Conservation (phyloP, 2,113 vertebrate species). For the Notarius quadriscutis region DNA sequence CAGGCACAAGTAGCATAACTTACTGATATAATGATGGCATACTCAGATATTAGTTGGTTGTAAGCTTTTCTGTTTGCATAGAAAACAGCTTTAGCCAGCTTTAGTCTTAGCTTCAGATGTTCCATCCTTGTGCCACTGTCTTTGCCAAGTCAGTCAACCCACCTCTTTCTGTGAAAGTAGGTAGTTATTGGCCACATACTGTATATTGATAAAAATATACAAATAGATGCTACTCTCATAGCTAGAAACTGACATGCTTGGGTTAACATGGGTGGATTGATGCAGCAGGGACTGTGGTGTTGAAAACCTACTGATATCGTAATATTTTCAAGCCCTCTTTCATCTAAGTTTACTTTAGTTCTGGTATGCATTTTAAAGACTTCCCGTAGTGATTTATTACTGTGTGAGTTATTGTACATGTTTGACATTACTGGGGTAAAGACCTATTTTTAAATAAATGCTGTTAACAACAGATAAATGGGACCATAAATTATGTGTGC, state of each 20-base stretch:
- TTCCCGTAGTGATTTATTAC: constrained; percentile 25
- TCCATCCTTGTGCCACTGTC: background rate
- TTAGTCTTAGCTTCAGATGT: background rate
- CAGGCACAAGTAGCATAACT: background rate
- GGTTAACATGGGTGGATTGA: background rate
- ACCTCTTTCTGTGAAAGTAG: background rate
- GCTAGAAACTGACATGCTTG: background rate
- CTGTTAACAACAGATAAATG: constrained; percentile 25
- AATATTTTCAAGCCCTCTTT: background rate
- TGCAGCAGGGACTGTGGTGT: background rate
- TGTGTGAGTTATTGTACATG: constrained; percentile 21
- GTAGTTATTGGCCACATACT: background rate
- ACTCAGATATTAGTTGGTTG: background rate
- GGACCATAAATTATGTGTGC: constrained; percentile 5
- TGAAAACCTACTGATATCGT: background rate
- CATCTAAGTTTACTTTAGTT: constrained; percentile 9
- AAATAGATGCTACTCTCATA: background rate
- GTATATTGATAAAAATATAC: background rate
- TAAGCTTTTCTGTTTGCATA: background rate
- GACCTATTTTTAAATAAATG: constrained; percentile 21
- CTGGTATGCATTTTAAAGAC: constrained; percentile 20
- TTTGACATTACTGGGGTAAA: constrained; percentile 28
- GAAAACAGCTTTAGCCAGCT: too few relatives aligned
- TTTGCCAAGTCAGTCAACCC: background rate
- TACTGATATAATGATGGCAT: background rate